These are phyloP conservation scores for Pemphredon lugubris DNA, from an alignment of 2,888 invertebrate genomes.

Conservation along the genomic window DNA sequence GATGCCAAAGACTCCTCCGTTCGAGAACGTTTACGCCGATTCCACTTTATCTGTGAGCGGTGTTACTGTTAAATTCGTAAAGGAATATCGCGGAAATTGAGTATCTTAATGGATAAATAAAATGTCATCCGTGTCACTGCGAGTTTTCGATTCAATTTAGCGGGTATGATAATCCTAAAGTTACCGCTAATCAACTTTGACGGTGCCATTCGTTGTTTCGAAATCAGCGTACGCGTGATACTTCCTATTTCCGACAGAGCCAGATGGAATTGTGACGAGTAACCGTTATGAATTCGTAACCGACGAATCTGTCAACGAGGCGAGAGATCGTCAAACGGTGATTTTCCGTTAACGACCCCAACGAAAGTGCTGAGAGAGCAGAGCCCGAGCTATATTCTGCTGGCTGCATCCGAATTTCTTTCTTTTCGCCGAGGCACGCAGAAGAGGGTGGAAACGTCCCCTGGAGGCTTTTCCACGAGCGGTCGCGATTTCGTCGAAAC, in stretches of 20 bases:
- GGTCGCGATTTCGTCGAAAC: background rate
- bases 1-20: background rate
- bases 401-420: slow-evolving; percentile 31
- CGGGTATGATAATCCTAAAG: too few species aligned
- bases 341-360: slow-evolving; percentile 22
- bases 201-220: too few species aligned
- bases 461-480: slow-evolving; percentile 9
- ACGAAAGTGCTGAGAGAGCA: slow-evolving; percentile 26
- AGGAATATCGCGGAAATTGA: too few species aligned
- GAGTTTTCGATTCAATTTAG: background rate
- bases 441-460: slow-evolving; percentile 25
- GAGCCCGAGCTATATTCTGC: slow-evolving; percentile 5
- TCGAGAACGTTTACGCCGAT: background rate
- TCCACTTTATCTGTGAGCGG: background rate
- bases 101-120: background rate
- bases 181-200: too few species aligned
- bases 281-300: too few species aligned
- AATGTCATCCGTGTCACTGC: background rate
- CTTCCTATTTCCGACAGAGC: background rate
- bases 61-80: slow-evolving; percentile 6
- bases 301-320: slow-evolving; percentile 4
- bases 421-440: slow-evolving; percentile 26
- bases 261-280: background rate
- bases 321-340: slow-evolving; percentile 14
- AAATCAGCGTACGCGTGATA: background rate